These are phyloP conservation scores for Nyctalus aviator DNA, from an alignment of 2,797 vertebrate genomes.

Conservation along the genomic window DNA sequence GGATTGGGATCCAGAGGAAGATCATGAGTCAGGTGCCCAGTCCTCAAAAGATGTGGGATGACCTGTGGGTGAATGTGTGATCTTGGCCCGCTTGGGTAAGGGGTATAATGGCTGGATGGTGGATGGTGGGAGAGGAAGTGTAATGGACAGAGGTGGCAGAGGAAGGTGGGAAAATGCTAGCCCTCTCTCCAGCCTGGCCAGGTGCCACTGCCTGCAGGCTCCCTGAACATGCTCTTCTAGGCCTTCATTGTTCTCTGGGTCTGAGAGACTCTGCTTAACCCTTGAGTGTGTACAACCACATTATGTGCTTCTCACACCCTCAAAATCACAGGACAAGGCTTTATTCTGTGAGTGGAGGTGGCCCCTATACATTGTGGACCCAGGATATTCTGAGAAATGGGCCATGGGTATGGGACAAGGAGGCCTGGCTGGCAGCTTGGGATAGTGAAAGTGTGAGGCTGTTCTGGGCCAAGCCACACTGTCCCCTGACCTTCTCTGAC, in stretches of 20 bases:
- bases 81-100: background rate
- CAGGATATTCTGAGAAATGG: background rate
- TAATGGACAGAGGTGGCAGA: background rate
- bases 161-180: background rate
- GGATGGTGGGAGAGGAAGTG: background rate
- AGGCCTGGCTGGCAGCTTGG: background rate
- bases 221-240: background rate
- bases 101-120: background rate
- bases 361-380: background rate
- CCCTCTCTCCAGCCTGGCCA: background rate
- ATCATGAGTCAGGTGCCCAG: background rate
- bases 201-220: background rate
- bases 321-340: background rate
- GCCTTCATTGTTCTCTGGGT: background rate
- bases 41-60: background rate
- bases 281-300: background rate
- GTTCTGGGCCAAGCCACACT: background rate
- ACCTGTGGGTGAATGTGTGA: background rate
- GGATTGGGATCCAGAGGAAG: background rate
- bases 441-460: background rate
- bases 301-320: background rate
- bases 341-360: background rate
- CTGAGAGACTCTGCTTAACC: slow-evolving; percentile 7
- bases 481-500: background rate
- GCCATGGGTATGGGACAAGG: background rate